These are phyloP conservation scores for Eupeodes corollae DNA, from an alignment of 1,140 invertebrate genomes.

Conservation along the genomic window DNA sequence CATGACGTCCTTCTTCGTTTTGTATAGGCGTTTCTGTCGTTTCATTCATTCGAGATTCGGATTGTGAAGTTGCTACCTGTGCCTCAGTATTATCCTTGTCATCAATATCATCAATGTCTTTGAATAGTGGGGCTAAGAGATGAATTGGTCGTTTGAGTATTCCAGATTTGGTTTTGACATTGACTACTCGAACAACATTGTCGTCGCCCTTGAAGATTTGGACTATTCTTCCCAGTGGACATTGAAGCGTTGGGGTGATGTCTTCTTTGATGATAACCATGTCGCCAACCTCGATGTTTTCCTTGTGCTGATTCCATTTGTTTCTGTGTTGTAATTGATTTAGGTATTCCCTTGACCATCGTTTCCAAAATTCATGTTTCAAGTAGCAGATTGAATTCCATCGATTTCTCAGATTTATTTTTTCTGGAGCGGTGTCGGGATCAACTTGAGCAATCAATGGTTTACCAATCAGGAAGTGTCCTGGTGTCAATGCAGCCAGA, in stretches of 20 bases:
- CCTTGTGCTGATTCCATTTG: slow-evolving; percentile 17
- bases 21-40: too few relatives aligned
- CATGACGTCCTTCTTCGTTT: too few relatives aligned
- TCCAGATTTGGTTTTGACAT: too few relatives aligned
- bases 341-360: slow-evolving; percentile 19
- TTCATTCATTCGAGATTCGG: too few relatives aligned
- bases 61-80: too few relatives aligned
- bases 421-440: neutral
- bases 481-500: slow-evolving; percentile 16
- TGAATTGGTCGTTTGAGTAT: too few relatives aligned
- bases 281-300: slow-evolving; percentile 13
- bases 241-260: slow-evolving; percentile 20
- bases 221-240: slow-evolving; percentile 19
- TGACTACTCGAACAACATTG: slow-evolving; percentile 14
- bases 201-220: slow-evolving; percentile 18
- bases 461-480: slow-evolving; percentile 30
- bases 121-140: too few relatives aligned
- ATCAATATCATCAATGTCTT: too few relatives aligned
- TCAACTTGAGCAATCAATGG: slow-evolving; percentile 15
- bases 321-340: slow-evolving; percentile 14
- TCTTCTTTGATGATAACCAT: slow-evolving; percentile 30
- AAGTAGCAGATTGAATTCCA: slow-evolving; percentile 1
- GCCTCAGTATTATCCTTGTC: too few relatives aligned
- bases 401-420: too few relatives aligned
- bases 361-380: slow-evolving; percentile 17